Evolutionary conservation across 2,113 vertebrate genomes (phyloP).

Genomic region (Daboia siamensis): DNA sequence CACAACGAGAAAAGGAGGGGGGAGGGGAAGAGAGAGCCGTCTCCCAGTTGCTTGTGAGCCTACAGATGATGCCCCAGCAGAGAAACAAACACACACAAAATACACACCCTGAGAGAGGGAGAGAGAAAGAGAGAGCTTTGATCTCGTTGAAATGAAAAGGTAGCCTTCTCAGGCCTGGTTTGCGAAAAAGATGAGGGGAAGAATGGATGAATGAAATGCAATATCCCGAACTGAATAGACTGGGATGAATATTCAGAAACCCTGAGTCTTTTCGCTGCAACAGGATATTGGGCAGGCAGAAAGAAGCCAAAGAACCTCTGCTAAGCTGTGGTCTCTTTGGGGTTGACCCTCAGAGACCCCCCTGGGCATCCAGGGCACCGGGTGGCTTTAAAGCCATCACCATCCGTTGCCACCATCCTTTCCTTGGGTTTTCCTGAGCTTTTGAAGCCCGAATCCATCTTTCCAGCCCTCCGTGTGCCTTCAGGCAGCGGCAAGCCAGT

Average conservation of each 20-base stretch:
- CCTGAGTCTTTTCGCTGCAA: neutral
- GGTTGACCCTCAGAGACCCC: neutral
- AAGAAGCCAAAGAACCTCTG: neutral
- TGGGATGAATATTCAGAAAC: neutral
- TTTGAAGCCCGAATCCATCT: no score
- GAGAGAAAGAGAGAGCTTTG: neutral
- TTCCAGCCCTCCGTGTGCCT: neutral
- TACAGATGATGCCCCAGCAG: neutral
- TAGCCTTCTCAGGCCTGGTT: rapidly evolving
- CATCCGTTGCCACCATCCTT: neutral
- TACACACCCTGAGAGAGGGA: neutral
- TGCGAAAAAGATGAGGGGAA: neutral
- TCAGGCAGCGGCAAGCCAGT: neutral
- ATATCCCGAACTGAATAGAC: slow-evolving; percentile 9
- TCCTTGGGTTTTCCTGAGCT: neutral
- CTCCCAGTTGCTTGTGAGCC: neutral
- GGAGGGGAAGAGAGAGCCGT: slow-evolving; percentile 38
- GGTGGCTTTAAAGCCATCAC: neutral
- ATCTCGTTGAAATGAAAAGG: neutral
- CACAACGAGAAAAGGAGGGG: slow-evolving; percentile 43
- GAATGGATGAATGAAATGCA: slow-evolving; percentile 29
- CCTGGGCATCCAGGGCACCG: neutral
- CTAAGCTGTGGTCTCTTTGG: neutral
- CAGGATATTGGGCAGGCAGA: neutral
- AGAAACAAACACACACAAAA: neutral